Conservation (phyloP, 2,797 vertebrate genomes). For the Xerus rutilus region DNA sequence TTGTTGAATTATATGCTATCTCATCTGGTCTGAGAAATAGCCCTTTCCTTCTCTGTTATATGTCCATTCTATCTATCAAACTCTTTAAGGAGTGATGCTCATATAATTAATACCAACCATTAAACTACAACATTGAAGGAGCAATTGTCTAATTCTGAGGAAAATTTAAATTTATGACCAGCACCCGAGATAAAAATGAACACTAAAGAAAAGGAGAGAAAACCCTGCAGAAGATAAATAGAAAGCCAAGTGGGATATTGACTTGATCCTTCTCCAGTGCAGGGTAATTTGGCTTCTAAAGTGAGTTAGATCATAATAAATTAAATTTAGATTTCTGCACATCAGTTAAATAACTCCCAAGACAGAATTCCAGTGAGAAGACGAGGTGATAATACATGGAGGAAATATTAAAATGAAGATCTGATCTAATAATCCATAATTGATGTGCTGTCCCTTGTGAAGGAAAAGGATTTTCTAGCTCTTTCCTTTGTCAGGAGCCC, state of each 20-base stretch:
- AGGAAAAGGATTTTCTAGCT: slow-evolving; percentile 66
- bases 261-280: slow-evolving; percentile 89
- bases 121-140: slow-evolving; percentile 86
- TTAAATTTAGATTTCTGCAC: slow-evolving; percentile 91
- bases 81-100: slow-evolving; percentile 82
- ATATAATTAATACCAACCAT: slow-evolving; percentile 89
- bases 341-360: slow-evolving; percentile 90
- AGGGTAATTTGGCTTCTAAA: slow-evolving; percentile 89
- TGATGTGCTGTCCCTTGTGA: slow-evolving; percentile 78
- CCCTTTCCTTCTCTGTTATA: slow-evolving; percentile 59
- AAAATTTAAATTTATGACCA: slow-evolving; percentile 87
- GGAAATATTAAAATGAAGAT: slow-evolving; percentile 88
- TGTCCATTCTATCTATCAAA: slow-evolving; percentile 73
- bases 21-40: slow-evolving; percentile 67
- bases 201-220: slow-evolving; percentile 84
- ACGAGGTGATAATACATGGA: slow-evolving; percentile 86
- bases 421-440: slow-evolving; percentile 87
- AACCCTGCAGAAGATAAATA: slow-evolving; percentile 88
- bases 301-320: slow-evolving; percentile 91
- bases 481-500: background rate
- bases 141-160: slow-evolving; percentile 88
- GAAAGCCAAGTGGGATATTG: slow-evolving; percentile 89
- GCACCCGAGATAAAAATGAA: slow-evolving; percentile 87
- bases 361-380: slow-evolving; percentile 86
- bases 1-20: slow-evolving; percentile 13